These are phyloP conservation scores for Colossoma macropomum DNA, from an alignment of 2,113 vertebrate genomes.

Conservation along the genomic window DNA sequence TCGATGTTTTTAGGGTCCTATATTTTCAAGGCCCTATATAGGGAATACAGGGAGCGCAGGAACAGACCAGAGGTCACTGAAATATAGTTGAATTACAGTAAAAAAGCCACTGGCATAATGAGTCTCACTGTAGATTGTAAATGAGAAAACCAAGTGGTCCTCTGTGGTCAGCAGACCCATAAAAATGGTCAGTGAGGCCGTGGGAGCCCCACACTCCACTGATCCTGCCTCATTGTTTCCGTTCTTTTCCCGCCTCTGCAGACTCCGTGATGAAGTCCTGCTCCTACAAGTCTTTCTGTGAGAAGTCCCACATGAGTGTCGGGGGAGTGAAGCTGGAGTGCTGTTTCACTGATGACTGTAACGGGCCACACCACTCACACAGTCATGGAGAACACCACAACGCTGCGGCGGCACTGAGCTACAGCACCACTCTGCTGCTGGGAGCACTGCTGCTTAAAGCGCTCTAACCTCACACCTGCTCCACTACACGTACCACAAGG, in stretches of 20 bases:
- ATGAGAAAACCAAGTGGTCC: not conserved
- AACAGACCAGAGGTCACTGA: no score
- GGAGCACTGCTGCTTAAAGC: conserved; percentile 63
- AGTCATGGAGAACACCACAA: conserved; percentile 66
- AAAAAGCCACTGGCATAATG: no score
- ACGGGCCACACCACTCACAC: conserved; percentile 75
- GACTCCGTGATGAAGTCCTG: conserved; percentile 86
- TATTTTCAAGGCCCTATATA: no score
- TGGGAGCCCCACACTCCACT: not conserved
- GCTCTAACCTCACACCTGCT: conserved; percentile 57
- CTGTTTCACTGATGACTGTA: conserved; percentile 84
- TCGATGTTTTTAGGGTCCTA: no score
- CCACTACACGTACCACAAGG: not conserved
- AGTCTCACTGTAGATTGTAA: not conserved
- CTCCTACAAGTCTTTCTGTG: conserved; percentile 85
- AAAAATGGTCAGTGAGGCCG: no score
- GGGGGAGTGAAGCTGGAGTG: conserved; percentile 79
- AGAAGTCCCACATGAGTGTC: conserved; percentile 73
- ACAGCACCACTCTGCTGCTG: conserved; percentile 67
- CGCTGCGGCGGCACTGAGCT: conserved; percentile 17
- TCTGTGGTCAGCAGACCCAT: no score
- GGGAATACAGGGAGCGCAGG: no score
- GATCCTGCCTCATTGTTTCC: not conserved
- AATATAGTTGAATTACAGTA: no score
- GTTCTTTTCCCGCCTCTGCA: conserved; percentile 55